Evolutionary conservation across 2,888 invertebrate genomes (phyloP), one percentile per base, ranked within the genome.

Genomic region (Amblyjoppa proteus): DNA sequence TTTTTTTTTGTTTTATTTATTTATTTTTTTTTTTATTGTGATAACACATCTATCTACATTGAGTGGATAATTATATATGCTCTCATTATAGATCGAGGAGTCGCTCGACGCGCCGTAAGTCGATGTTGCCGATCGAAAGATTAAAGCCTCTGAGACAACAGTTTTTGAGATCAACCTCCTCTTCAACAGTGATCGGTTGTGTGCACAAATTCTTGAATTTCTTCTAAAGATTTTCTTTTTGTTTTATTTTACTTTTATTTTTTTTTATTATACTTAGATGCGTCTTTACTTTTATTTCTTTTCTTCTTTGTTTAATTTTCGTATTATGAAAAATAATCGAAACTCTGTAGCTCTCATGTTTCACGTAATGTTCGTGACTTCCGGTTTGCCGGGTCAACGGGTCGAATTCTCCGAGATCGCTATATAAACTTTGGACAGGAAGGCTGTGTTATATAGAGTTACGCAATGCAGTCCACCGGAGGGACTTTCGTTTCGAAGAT

Each of bases 101-200:
- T 76, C 61, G 38, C 66, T 77, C 68, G 38, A 25, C 76, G 80
- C 74, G 74, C 61, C 79, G 69, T 69, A 53, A 79, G 56, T 75
- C 11, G 73, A 75, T 70, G 76, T 79, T 58, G 78, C 77, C 75
- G 64, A 79, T 79, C 56, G 51, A 80, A 71, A 28, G 56, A 53
- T 66, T 41, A 85, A 75, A 75, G 71, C 71, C 73, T 80, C 70
- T 76, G 45, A 73, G 81, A 84, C 81, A 83, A 81, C 87, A 78
- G 66, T 86, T 88, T 87, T 88, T 87, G 87, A 89, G 89, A 90
- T 88, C 88, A 82, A 89, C 86, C 88, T 89, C 88, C 74, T 89
- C 88, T 80, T 88, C 86, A 88, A 90, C 88, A 86, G 81, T 86
- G 80, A 88, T 85, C 84, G 83, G 69, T 77, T 84, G 87, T 86